Percentiles rank a stretch among this genome's conserved stretches.
Evolutionary conservation across 2,797 vertebrate genomes (phyloP).

Genomic region (Galago senegalensis): DNA sequence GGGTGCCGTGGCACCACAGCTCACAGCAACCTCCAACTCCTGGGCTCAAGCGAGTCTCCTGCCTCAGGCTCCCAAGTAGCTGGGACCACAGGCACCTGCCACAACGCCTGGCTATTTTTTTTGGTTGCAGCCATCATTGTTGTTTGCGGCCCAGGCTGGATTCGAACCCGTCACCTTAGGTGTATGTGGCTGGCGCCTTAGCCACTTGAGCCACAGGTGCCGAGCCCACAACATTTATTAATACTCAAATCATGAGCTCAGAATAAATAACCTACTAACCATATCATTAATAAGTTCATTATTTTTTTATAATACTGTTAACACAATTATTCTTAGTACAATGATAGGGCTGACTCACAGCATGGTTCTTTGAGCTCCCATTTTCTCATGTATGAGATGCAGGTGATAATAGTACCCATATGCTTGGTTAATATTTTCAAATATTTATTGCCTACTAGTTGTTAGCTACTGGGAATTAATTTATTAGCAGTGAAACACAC

Average conservation of each 20-base stretch:
- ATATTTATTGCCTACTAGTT: neutral
- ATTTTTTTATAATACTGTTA: neutral
- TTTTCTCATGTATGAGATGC: neutral
- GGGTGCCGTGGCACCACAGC: too few species aligned
- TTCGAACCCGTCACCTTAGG: too few species aligned
- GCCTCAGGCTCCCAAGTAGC: too few species aligned
- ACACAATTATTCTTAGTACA: neutral
- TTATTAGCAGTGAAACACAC: neutral
- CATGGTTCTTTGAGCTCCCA: neutral
- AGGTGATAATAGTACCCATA: neutral
- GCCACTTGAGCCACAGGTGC: too few species aligned
- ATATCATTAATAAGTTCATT: neutral
- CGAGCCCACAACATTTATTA: neutral
- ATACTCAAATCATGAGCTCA: neutral
- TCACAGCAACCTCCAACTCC: too few species aligned
- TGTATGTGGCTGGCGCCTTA: too few species aligned
- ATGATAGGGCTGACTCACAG: neutral
- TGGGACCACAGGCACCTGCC: too few species aligned
- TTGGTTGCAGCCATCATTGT: too few species aligned
- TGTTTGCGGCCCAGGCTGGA: too few species aligned
- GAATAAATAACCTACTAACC: neutral
- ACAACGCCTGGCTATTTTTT: too few species aligned
- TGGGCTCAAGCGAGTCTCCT: too few species aligned
- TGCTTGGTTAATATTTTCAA: neutral
- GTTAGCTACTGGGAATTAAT: neutral